Evolutionary conservation across 2,888 invertebrate genomes (phyloP), one percentile per base, ranked within the genome.

Genomic region (Nemurella pictetii): DNA sequence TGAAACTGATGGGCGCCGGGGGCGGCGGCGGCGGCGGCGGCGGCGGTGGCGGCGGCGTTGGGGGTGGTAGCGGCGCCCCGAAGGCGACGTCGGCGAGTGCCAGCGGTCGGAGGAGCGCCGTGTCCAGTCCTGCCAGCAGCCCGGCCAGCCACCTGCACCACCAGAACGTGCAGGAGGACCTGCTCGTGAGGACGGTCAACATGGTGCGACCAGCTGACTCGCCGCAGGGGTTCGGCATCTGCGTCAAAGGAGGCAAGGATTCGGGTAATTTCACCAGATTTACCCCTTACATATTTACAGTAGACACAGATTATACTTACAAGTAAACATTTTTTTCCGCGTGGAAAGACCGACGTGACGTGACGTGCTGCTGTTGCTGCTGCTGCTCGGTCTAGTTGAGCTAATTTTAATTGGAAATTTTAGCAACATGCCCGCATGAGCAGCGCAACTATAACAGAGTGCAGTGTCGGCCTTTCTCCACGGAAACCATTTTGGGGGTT

Each of bases 231-330:
- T 97, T 96, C 91, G 96, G 96, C 86, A 96, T 97, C 89, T 97
- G 96, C 92, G 96, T 97, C 90, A 97, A 97, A 91, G 96, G 96
- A 89, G 96, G 96, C 88, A 96, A 96, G 91, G 96, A 96, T 91
- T 81, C 81, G 55, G 81, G 81, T 81, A 81, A 81, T 81, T 36
- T 35, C 81, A 81, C 55, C 35, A 27, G 81, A 81, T 36, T 36
- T 36, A 81, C 55, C 55, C 81, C 36, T 20, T 25, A 80, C 81
- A 75, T 75, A 28, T 30, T n/a, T 78, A n/a, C 28, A 75, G 75
- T 75, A 75, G 75, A 75, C 26, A 28, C 75, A 75, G n/a, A 75
- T 26, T 75, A 73, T 7, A n/a, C n/a, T n/a, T n/a, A 55, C 55
- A 55, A 55, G 55, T 3, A 20, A 55, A 55, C 55, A 55, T 3